These are phyloP conservation scores for Chloroclystis v-ata DNA, from an alignment of 2,888 invertebrate genomes.

Conservation along the genomic window DNA sequence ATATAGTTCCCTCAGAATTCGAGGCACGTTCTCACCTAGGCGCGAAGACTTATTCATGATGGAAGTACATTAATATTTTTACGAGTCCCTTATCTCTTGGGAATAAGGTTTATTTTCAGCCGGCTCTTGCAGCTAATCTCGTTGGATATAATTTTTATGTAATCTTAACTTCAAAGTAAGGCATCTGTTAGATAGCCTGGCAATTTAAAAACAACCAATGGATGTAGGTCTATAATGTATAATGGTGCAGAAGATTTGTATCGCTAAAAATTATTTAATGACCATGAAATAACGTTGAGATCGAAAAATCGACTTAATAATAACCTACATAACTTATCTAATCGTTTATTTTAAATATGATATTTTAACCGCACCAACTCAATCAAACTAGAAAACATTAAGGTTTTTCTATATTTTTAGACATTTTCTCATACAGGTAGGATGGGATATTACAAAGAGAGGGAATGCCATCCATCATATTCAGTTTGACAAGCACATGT, in stretches of 20 bases:
- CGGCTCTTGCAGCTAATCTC: conserved; percentile 17
- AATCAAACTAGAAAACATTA: background rate
- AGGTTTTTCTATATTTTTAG: background rate
- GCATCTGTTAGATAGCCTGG: background rate
- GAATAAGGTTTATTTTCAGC: conserved; percentile 16
- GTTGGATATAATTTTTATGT: conserved; percentile 26
- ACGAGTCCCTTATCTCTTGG: conserved; percentile 13
- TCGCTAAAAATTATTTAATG: too few relatives aligned
- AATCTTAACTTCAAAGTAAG: conserved; percentile 14
- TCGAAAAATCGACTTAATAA: too few relatives aligned
- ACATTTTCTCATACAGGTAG: conserved; percentile 13
- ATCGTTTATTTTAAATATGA: background rate
- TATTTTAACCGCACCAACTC: too few relatives aligned
- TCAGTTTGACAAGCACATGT: conserved; percentile 65
- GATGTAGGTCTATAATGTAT: too few relatives aligned
- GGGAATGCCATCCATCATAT: conserved; percentile 54
- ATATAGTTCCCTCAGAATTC: conserved; percentile 40
- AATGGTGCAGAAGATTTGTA: too few relatives aligned
- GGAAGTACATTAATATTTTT: conserved; percentile 22
- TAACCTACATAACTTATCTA: too few relatives aligned
- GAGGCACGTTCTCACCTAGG: conserved; percentile 41
- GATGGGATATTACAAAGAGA: conserved; percentile 24
- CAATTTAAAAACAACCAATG: too few relatives aligned
- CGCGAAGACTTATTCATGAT: conserved; percentile 35
- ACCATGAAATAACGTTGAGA: too few relatives aligned